phyloP scores from a whole-genome alignment of 2,797 vertebrate species.

The Megaceryle alcyon region DNA sequence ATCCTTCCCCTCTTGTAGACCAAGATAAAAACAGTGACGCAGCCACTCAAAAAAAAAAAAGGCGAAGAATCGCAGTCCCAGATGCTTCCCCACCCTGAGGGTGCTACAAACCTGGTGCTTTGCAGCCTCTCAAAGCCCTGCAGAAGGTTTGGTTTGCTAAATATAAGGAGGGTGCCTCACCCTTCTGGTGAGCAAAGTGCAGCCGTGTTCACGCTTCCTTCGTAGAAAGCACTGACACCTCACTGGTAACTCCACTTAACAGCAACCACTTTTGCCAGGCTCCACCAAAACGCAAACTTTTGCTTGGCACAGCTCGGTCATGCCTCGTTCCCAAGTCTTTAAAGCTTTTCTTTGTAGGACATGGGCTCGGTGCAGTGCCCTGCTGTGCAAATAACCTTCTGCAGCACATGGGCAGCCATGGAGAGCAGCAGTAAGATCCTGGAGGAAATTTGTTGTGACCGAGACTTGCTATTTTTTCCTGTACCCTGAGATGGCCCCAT shows the following conservation, averaged over 20 bases:
- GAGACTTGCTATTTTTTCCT: not conserved
- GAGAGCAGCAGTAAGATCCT: not conserved
- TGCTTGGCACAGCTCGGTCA: accelerated
- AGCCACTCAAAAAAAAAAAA: not conserved
- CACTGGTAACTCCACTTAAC: not conserved
- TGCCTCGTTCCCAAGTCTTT: not conserved
- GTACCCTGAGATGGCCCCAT: accelerated
- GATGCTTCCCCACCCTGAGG: not conserved
- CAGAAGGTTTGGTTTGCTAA: not conserved
- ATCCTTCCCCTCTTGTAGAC: not conserved
- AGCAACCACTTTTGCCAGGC: not conserved
- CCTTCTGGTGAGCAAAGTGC: not conserved
- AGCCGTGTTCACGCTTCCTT: accelerated
- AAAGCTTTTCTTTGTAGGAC: not conserved
- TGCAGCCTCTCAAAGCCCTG: not conserved
- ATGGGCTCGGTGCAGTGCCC: accelerated
- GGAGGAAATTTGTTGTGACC: not conserved
- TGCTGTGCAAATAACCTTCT: not conserved
- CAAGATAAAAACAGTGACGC: not conserved
- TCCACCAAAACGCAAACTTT: not conserved
- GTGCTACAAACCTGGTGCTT: not conserved
- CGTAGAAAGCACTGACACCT: not conserved
- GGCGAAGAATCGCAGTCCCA: not conserved
- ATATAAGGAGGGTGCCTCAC: not conserved
- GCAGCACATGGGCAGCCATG: not conserved